Evolutionary conservation across 1,140 invertebrate species (phyloP).

Genomic region (Bombus pascuorum): DNA sequence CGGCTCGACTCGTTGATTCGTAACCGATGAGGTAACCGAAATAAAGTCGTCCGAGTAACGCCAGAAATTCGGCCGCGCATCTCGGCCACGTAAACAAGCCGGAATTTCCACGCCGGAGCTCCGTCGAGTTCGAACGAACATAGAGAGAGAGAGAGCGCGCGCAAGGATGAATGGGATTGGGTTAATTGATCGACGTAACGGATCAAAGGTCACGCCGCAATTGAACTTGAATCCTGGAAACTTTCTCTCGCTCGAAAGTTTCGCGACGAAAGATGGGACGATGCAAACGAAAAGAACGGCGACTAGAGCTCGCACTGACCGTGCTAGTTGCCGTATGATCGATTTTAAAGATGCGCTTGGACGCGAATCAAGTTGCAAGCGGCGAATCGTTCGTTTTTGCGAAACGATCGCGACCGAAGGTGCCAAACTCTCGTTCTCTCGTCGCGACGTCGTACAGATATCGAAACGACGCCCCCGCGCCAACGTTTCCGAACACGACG

Average conservation of each 20-base stretch:
- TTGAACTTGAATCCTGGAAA: background rate
- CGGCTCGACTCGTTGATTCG: constrained; percentile 66
- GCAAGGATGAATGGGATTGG: background rate
- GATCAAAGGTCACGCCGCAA: background rate
- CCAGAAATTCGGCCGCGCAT: constrained; percentile 44
- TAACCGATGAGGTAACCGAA: constrained; percentile 73
- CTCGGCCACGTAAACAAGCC: constrained; percentile 27
- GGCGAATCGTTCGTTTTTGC: background rate
- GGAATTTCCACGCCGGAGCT: constrained; percentile 4
- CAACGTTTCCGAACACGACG: background rate
- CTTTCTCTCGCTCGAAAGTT: background rate
- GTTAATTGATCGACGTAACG: background rate
- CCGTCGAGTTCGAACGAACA: background rate
- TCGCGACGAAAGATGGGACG: background rate
- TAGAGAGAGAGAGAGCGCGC: background rate
- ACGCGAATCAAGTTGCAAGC: background rate
- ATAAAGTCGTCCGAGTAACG: constrained; percentile 70
- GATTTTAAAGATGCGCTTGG: background rate
- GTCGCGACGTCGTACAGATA: background rate
- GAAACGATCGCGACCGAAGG: background rate
- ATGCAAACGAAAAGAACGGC: no score
- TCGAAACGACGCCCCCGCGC: background rate
- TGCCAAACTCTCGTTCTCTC: constrained; percentile 15
- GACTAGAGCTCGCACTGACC: no score
- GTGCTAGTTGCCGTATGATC: no score